Conservation (phyloP, 2,797 vertebrate genomes). For the Gymnothorax reevesii region DNA sequence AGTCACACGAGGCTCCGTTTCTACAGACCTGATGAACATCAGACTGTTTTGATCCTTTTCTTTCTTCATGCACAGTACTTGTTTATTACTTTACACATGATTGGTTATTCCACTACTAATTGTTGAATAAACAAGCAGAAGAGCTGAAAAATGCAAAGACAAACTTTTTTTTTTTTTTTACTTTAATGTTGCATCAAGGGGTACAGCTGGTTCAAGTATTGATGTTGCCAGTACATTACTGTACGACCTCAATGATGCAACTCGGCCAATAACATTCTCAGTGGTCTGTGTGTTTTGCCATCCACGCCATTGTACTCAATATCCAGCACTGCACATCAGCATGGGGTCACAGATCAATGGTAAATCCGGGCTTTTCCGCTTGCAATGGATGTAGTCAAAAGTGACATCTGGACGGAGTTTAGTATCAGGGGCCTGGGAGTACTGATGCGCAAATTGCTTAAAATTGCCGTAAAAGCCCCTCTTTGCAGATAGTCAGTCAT, state of each 20-base stretch:
- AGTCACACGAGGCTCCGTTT: background rate
- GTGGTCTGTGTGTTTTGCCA: conserved; percentile 31
- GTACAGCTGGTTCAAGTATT: background rate
- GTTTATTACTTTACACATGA: too few relatives aligned
- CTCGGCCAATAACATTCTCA: conserved; percentile 37
- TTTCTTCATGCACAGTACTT: too few relatives aligned
- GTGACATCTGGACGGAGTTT: conserved; percentile 64
- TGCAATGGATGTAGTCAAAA: conserved; percentile 57
- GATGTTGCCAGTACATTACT: background rate
- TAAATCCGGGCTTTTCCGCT: conserved; percentile 60
- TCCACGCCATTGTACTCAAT: conserved; percentile 51
- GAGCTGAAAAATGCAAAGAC: too few relatives aligned
- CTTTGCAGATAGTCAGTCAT: conserved; percentile 12
- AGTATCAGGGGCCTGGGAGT: conserved; percentile 19
- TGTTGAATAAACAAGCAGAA: conserved; percentile 3
- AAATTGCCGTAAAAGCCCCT: conserved; percentile 31
- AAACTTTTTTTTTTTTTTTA: too few relatives aligned
- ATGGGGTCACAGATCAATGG: conserved; percentile 54
- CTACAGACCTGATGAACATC: background rate
- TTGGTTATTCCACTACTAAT: background rate
- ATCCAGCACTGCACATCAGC: conserved; percentile 46
- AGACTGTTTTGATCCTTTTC: background rate
- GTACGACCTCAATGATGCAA: conserved; percentile 20
- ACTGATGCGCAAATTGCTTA: conserved; percentile 28
- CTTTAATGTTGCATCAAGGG: background rate